phyloP scores from a whole-genome alignment of 30 jellyfish, hydroid and myxozoan genomes.

The Cassiopea xamachana region DNA sequence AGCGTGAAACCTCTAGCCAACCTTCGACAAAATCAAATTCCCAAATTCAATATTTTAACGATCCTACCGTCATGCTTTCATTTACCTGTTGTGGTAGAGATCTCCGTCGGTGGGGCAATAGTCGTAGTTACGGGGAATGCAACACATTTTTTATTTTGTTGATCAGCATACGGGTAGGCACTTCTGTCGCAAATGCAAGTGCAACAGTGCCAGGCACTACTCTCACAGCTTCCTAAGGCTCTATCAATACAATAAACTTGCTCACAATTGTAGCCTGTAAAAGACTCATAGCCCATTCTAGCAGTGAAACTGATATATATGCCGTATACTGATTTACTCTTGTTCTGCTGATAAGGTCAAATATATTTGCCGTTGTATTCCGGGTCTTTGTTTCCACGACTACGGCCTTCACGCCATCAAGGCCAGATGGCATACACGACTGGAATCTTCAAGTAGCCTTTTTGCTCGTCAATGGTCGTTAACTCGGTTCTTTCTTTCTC shows the following conservation, averaged over 20 bases:
- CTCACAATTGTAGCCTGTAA: background rate
- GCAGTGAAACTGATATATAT: too few relatives aligned
- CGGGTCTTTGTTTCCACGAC: too few relatives aligned
- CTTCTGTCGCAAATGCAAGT: slow-evolving; percentile 3
- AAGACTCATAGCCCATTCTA: slow-evolving; percentile 20
- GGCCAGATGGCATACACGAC: too few relatives aligned
- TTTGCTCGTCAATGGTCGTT: background rate
- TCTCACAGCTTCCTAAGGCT: slow-evolving; percentile 21
- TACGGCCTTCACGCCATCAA: background rate
- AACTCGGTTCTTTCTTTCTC: background rate
- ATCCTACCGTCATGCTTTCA: too few relatives aligned
- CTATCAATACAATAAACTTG: slow-evolving; percentile 32
- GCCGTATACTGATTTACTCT: too few relatives aligned
- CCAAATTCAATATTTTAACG: too few relatives aligned
- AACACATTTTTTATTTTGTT: background rate
- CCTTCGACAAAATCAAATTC: too few relatives aligned
- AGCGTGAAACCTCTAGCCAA: too few relatives aligned
- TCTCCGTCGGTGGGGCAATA: background rate
- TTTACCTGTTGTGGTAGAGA: slow-evolving; percentile 2
- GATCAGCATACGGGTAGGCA: slow-evolving; percentile 35
- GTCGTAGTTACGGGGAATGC: background rate
- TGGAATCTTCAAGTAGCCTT: background rate
- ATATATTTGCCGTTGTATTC: too few relatives aligned
- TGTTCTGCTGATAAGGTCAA: too few relatives aligned
- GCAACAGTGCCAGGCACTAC: slow-evolving; percentile 6